A percentile compares a stretch with the other conserved stretches of the same genome.
Evolutionary conservation across 2,888 invertebrate genomes (phyloP).

Genomic region (Philopedon plagiatum): DNA sequence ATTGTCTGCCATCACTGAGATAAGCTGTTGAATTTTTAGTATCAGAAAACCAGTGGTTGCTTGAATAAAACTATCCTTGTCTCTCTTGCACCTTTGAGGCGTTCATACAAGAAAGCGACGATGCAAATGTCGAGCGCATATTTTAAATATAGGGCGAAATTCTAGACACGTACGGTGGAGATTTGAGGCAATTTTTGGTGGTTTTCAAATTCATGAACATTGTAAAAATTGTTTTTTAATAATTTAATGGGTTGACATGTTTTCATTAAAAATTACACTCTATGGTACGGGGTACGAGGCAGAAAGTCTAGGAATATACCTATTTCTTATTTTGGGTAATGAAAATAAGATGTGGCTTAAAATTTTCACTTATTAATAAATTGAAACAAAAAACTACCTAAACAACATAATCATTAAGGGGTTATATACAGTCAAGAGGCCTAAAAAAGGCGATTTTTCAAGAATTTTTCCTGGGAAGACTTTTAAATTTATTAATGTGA

Average conservation of each 20-base stretch:
- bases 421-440: no score
- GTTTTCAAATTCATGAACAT: constrained; percentile 65
- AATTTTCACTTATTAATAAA: no score
- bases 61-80: constrained; percentile 12
- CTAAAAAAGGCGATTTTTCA: no score
- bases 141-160: constrained; percentile 52
- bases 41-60: constrained; percentile 12
- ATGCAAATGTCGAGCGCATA: constrained; percentile 6
- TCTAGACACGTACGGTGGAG: constrained; percentile 67
- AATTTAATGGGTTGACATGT: not conserved
- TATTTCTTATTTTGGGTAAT: no score
- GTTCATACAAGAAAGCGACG: constrained; percentile 11
- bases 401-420: no score
- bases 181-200: constrained; percentile 68
- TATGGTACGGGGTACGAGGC: no score
- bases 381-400: no score
- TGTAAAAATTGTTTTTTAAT: constrained; percentile 28
- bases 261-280: not conserved
- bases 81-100: constrained; percentile 1
- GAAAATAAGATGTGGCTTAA: no score
- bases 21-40: constrained; percentile 39
- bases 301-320: no score
- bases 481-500: no score
- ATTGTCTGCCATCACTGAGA: constrained; percentile 57
- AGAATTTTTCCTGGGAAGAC: no score